phyloP scores from a whole-genome alignment of 2,797 vertebrate species.

The Sebastes vulpes region DNA sequence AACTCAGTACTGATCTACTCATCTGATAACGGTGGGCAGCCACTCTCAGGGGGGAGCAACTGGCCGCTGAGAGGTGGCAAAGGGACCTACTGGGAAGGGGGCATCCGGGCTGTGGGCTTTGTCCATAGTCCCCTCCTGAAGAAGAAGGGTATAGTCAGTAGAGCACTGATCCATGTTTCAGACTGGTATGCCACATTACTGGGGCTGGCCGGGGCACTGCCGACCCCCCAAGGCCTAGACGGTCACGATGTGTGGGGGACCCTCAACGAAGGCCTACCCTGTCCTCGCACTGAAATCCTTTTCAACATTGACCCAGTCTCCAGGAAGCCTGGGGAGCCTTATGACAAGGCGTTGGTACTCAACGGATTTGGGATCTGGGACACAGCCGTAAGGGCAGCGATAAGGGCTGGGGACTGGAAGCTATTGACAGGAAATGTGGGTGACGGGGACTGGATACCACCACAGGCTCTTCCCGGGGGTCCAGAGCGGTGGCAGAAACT shows the following conservation, averaged over 20 bases:
- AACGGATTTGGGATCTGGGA: slow-evolving; percentile 96
- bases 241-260: slow-evolving; percentile 93
- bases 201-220: slow-evolving; percentile 86
- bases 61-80: slow-evolving; percentile 96
- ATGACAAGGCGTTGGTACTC: slow-evolving; percentile 77
- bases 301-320: slow-evolving; percentile 97
- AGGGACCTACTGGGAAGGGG: slow-evolving; percentile 97
- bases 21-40: slow-evolving; percentile 94
- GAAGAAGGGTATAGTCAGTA: slow-evolving; percentile 89
- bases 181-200: slow-evolving; percentile 96
- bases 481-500: slow-evolving; percentile 89
- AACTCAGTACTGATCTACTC: slow-evolving; percentile 94
- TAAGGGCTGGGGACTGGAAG: slow-evolving; percentile 94
- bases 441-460: slow-evolving; percentile 93
- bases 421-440: slow-evolving; percentile 93
- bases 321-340: slow-evolving; percentile 88
- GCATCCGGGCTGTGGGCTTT: slow-evolving; percentile 92
- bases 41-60: slow-evolving; percentile 92
- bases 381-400: slow-evolving; percentile 92
- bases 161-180: slow-evolving; percentile 92
- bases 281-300: slow-evolving; percentile 92
- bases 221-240: slow-evolving; percentile 85
- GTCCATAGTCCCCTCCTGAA: slow-evolving; percentile 93
- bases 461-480: slow-evolving; percentile 87
- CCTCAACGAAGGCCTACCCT: slow-evolving; percentile 90